Evolutionary conservation across 2,888 invertebrate genomes (phyloP).

Genomic region (Stegophylla sp.): DNA sequence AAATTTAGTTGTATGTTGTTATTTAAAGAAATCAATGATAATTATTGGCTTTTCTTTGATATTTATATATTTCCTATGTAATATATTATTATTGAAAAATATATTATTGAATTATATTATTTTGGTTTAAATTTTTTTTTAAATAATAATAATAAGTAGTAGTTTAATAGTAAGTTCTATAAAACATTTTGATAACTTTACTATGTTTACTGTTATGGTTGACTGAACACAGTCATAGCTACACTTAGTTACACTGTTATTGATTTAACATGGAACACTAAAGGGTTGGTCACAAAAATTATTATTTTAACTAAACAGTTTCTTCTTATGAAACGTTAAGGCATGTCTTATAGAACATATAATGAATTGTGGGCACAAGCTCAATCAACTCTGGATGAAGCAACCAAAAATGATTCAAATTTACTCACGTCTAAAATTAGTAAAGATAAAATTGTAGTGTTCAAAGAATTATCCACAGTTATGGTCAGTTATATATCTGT

Average conservation of each 20-base stretch:
- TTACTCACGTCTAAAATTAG: conserved; percentile 68
- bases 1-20: conserved; percentile 29
- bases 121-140: background rate
- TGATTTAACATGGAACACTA: conserved; percentile 38
- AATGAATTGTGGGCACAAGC: conserved; percentile 74
- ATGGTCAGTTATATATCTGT: conserved; percentile 83
- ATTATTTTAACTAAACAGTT: background rate
- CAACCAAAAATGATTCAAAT: conserved; percentile 71
- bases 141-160: background rate
- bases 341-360: conserved; percentile 79
- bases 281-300: background rate
- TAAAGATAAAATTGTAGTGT: conserved; percentile 63
- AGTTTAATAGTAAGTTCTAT: background rate
- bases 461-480: conserved; percentile 72
- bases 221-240: conserved; percentile 32
- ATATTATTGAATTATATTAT: conserved; percentile 13
- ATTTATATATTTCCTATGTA: conserved; percentile 34
- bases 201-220: conserved; percentile 26
- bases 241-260: conserved; percentile 48
- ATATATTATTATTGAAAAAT: conserved; percentile 23
- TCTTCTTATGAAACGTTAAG: background rate
- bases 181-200: background rate
- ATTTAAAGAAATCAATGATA: conserved; percentile 30
- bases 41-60: conserved; percentile 12
- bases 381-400: conserved; percentile 69